These are phyloP conservation scores for Zaprionus kolodkinae DNA, from an alignment of 1,140 invertebrate species.

Conservation along the genomic window DNA sequence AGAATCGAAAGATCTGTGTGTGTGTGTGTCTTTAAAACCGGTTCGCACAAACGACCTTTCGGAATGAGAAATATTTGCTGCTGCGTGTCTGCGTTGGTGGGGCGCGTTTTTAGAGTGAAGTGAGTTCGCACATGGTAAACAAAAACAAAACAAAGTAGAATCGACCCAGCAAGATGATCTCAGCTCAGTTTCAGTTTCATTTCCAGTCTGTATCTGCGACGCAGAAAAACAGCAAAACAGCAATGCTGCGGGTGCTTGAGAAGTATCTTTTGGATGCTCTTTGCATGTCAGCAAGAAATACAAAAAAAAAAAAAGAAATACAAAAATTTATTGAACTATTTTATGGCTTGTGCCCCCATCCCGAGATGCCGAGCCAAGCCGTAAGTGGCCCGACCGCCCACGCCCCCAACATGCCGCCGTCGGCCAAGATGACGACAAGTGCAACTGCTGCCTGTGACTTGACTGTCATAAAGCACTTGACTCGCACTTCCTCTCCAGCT, in stretches of 20 bases:
- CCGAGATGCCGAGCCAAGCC: slow-evolving; percentile 13
- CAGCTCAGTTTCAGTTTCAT: slow-evolving; percentile 40
- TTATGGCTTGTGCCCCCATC: slow-evolving; percentile 31
- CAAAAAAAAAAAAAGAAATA: not conserved
- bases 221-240: slow-evolving; percentile 1
- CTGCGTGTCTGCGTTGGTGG: slow-evolving; percentile 66
- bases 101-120: slow-evolving; percentile 54
- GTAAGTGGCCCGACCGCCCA: slow-evolving; percentile 19
- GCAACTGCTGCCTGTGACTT: slow-evolving; percentile 12
- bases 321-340: slow-evolving; percentile 31
- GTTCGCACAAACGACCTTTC: slow-evolving; percentile 69
- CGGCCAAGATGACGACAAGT: slow-evolving; percentile 15
- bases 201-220: slow-evolving; percentile 27
- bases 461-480: slow-evolving; percentile 40
- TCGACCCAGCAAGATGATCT: slow-evolving; percentile 58
- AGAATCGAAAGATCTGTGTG: slow-evolving; percentile 18
- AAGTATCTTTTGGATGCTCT: slow-evolving; percentile 38
- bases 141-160: slow-evolving; percentile 25
- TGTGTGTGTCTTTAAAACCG: slow-evolving; percentile 46
- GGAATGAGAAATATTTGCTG: slow-evolving; percentile 65
- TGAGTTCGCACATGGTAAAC: slow-evolving; percentile 58
- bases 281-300: slow-evolving; percentile 21
- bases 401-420: not conserved
- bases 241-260: slow-evolving; percentile 15
- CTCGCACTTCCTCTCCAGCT: slow-evolving; percentile 21